Percentiles rank a stretch among this genome's conserved stretches.
Conservation (phyloP, 2,888 invertebrate genomes). For the Conomelus anceps region DNA sequence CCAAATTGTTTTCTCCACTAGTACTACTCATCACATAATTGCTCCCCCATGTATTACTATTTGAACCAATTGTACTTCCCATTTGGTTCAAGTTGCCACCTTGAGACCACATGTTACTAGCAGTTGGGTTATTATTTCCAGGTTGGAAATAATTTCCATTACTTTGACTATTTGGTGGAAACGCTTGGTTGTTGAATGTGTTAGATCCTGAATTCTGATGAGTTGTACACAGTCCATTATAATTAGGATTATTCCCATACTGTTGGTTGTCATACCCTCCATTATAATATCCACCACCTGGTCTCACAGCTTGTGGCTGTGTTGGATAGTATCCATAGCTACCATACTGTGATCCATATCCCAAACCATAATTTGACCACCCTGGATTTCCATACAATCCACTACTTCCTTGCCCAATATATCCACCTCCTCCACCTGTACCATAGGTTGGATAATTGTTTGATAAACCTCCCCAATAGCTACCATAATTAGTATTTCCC, state of each 20-base stretch:
- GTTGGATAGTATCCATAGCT: background rate
- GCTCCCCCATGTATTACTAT: background rate
- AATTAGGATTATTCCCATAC: background rate
- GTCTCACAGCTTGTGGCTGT: background rate
- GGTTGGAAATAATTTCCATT: background rate
- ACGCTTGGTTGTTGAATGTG: background rate
- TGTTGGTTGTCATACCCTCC: background rate
- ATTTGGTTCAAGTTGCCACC: background rate
- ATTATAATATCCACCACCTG: background rate
- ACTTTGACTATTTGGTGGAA: background rate
- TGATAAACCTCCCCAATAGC: background rate
- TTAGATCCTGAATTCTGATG: background rate
- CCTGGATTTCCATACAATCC: background rate
- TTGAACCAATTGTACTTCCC: background rate
- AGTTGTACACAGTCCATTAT: background rate
- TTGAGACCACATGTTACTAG: background rate
- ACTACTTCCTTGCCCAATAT: background rate
- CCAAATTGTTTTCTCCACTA: background rate
- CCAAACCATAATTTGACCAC: background rate
- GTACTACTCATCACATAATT: background rate
- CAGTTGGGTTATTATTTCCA: background rate
- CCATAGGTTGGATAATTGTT: slow-evolving; percentile 2
- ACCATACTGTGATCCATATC: background rate
- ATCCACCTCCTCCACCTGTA: background rate
- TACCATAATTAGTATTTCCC: background rate